Percentiles rank a stretch among this genome's conserved stretches.
These are phyloP conservation scores for Adelognathus sp. DNA, from an alignment of 2,888 invertebrate genomes.

Conservation along the genomic window DNA sequence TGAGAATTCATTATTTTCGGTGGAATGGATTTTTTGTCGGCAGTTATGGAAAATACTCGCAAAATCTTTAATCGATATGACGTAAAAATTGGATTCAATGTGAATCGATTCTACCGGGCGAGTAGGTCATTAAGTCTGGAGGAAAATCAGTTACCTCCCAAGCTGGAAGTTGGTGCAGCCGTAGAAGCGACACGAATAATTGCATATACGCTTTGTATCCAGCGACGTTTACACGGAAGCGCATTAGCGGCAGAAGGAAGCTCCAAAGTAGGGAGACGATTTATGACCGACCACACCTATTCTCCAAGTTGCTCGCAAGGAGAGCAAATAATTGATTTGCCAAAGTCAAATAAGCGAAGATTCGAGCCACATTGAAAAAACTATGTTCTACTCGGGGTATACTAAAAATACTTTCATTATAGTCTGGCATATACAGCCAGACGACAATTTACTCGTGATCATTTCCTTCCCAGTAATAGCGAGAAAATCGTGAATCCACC, in stretches of 20 bases:
- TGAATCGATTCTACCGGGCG: neutral
- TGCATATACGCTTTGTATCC: neutral
- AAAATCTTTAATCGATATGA: neutral
- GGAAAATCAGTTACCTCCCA: neutral
- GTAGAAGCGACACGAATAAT: slow-evolving; percentile 44
- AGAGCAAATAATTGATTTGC: neutral
- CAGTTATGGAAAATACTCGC: neutral
- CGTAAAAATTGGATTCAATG: neutral
- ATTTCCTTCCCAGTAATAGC: slow-evolving; percentile 62
- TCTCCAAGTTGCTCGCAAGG: neutral
- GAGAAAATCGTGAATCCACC: neutral
- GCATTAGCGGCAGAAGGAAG: neutral
- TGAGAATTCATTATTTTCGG: too few species aligned
- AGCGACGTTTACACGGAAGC: neutral
- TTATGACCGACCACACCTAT: slow-evolving; percentile 52
- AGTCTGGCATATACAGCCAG: neutral
- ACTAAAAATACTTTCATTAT: neutral
- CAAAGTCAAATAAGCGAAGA: neutral
- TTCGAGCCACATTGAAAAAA: neutral
- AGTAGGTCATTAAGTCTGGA: neutral
- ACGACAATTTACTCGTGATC: slow-evolving; percentile 68
- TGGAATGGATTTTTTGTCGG: neutral
- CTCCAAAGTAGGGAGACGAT: slow-evolving; percentile 26
- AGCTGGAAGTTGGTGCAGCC: slow-evolving; percentile 38
- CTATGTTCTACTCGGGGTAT: neutral